These are phyloP conservation scores for Tiliacea aurago DNA, from an alignment of 2,888 invertebrate species.

Conservation along the genomic window DNA sequence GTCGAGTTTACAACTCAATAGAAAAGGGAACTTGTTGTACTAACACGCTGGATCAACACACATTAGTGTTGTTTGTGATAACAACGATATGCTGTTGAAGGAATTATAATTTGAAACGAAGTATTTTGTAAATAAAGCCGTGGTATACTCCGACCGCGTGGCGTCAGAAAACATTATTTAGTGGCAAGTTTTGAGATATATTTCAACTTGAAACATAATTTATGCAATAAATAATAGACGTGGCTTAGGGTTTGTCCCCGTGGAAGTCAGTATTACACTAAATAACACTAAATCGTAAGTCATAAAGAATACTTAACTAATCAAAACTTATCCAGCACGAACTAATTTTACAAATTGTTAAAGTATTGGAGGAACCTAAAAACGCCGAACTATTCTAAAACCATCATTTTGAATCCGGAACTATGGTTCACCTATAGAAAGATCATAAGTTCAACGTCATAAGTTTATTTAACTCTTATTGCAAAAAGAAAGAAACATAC, in stretches of 20 bases:
- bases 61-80: conserved; percentile 30
- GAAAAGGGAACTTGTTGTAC: conserved; percentile 33
- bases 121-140: conserved; percentile 7
- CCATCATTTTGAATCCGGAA: neutral
- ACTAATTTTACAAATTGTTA: neutral
- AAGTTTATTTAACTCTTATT: neutral
- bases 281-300: neutral
- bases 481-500: neutral
- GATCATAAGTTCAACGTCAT: neutral
- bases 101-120: neutral
- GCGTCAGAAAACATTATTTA: neutral
- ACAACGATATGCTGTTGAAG: conserved; percentile 13
- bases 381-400: neutral
- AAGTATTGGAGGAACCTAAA: neutral
- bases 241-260: neutral
- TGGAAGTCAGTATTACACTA: neutral
- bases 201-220: neutral
- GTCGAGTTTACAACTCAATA: conserved; percentile 55
- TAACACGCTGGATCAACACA: conserved; percentile 29
- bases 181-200: neutral
- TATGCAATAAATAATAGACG: neutral
- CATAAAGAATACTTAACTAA: neutral
- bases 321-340: neutral
- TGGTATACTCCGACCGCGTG: neutral
- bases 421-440: neutral